Percentiles rank a stretch among this genome's conserved stretches.
phyloP scores from a whole-genome alignment of 1,140 invertebrate species.

The Chionoecetes opilio region DNA sequence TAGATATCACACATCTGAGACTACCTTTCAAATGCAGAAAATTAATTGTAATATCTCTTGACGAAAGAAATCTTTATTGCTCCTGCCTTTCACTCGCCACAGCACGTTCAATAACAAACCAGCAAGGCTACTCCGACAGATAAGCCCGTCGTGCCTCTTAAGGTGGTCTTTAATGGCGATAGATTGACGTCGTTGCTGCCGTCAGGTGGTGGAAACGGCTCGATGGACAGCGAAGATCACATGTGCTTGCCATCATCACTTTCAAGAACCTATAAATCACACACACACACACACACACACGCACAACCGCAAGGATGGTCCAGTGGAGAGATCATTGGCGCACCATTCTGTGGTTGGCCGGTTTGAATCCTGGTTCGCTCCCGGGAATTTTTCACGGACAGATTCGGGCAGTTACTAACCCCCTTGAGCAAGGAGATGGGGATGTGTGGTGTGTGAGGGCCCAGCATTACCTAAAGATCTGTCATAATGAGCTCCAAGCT shows the following conservation, averaged over 20 bases:
- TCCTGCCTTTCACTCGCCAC: neutral
- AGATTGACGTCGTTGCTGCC: neutral
- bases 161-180: neutral
- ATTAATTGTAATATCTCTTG: neutral
- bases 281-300: too few species aligned
- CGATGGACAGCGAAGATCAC: conserved; percentile 2
- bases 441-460: too few species aligned
- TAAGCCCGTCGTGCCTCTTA: neutral
- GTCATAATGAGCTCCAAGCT: too few species aligned
- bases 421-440: too few species aligned
- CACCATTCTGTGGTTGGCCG: too few species aligned
- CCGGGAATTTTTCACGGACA: too few species aligned
- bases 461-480: too few species aligned
- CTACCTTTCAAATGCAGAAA: neutral
- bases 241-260: neutral
- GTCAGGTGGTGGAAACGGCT: neutral
- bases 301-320: too few species aligned
- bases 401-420: too few species aligned
- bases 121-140: neutral
- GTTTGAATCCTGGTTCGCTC: too few species aligned
- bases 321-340: too few species aligned
- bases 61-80: neutral
- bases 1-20: neutral
- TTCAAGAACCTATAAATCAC: neutral
- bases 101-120: neutral